phyloP scores from a whole-genome alignment of 2,797 vertebrate species.

The Sebastes hubbsi region DNA sequence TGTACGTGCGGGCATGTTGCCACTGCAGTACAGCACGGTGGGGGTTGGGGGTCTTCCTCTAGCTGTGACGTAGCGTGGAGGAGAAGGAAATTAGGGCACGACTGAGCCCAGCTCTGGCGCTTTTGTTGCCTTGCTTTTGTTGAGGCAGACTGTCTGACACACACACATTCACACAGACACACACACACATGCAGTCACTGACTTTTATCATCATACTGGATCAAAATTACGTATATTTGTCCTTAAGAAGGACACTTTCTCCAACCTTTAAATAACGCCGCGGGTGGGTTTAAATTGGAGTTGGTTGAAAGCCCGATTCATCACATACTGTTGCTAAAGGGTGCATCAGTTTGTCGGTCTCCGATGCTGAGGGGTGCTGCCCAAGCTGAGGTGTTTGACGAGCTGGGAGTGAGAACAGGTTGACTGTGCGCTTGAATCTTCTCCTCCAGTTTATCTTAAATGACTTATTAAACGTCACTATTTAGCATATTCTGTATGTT shows the following conservation, averaged over 20 bases:
- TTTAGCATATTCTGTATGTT: no score
- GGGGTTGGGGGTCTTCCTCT: slow-evolving; percentile 71
- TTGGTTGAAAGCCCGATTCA: no score
- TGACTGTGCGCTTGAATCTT: no score
- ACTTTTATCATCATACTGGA: neutral
- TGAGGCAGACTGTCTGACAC: slow-evolving; percentile 8
- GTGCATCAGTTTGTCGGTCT: no score
- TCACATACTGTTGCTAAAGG: no score
- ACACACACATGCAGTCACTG: neutral
- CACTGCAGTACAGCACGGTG: slow-evolving; percentile 42
- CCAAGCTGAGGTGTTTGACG: no score
- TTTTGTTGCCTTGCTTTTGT: slow-evolving; percentile 59
- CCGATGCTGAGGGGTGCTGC: no score
- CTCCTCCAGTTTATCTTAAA: no score
- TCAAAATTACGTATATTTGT: neutral
- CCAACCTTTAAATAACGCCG: no score
- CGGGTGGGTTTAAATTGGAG: no score
- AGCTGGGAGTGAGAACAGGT: no score
- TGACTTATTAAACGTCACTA: no score
- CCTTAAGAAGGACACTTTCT: neutral
- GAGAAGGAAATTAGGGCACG: slow-evolving; percentile 71
- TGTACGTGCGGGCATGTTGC: neutral
- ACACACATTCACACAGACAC: neutral
- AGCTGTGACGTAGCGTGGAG: slow-evolving; percentile 52
- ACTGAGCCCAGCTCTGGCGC: slow-evolving; percentile 48